Evolutionary conservation across 2,888 invertebrate genomes (phyloP).

Genomic region (Anthoptus insignis): DNA sequence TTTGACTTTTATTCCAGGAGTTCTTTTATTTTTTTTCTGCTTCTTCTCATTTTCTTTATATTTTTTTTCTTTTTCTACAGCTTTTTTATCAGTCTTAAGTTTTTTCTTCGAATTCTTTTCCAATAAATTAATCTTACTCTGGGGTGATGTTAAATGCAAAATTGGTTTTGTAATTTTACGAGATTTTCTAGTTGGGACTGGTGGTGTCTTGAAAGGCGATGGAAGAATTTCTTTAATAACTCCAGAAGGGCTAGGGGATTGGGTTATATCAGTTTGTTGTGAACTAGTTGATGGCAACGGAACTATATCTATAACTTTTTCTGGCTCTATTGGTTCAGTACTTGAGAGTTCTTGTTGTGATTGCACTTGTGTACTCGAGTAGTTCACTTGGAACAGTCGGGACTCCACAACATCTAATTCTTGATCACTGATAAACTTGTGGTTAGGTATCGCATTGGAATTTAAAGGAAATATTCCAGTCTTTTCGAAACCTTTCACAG

Average conservation of each 20-base stretch:
- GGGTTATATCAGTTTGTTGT: not conserved
- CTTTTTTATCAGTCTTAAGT: not conserved
- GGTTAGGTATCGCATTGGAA: conserved; percentile 22
- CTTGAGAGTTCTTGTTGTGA: not conserved
- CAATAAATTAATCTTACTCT: conserved; percentile 17
- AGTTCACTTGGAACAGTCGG: not conserved
- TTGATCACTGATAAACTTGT: conserved; percentile 27
- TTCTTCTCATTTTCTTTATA: not conserved
- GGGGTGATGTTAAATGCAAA: conserved; percentile 32
- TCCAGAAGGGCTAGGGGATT: not conserved
- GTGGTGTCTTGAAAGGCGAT: conserved; percentile 10
- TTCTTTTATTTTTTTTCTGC: not conserved
- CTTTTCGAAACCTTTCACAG: conserved; percentile 32
- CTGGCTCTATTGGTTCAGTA: not conserved
- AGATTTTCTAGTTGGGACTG: not conserved
- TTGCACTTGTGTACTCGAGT: not conserved
- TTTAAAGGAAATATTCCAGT: conserved; percentile 38
- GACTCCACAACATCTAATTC: conserved; percentile 6
- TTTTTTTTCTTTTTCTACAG: not conserved
- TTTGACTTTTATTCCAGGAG: not conserved
- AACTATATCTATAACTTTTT: not conserved
- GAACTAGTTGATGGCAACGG: not conserved
- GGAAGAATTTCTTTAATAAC: conserved; percentile 8
- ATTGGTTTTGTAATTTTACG: conserved; percentile 23
- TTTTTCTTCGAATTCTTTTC: not conserved